Base-by-base conservation (phyloP, 2,797 vertebrate genomes). In the Cephalopachus bancanus region DNA sequence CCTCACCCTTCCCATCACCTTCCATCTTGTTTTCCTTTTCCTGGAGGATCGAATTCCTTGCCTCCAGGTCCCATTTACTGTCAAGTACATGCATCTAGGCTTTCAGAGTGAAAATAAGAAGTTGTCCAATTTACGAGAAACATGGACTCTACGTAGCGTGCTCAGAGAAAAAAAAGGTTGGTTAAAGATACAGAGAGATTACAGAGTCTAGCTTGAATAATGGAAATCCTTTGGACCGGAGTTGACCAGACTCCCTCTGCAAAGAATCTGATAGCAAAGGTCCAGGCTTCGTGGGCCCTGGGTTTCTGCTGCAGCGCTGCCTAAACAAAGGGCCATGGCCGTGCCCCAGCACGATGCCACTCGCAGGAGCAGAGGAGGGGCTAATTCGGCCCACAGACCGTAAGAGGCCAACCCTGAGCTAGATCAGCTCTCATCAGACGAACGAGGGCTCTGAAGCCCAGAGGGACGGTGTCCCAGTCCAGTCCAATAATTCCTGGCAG, bases 191-290 rank as follows among this genome's bases (percentile, higher is more conserved):
- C 5, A 93, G 69, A 80, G 19, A 51, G 67, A 89, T 67, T 51
- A 71, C 0, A 87, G 37, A 59, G 37, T 65, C 57, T 65, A 86
- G 44, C 19, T 20, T 28, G 16, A 91, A 78, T 71, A 87, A 67
- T 7, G 64, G 55, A 93, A 88, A 81, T 74, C 20, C 10, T 90
- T 65, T 53, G 76, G 53, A 67, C 12, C 7, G 30, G 59, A 10
- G 7, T 11, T 96, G 83, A 80, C 60, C 16, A 89, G 55, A 76
- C 15, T n/a, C 71, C 81, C 89, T 86, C 79, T 62, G 37, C 80
- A 65, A 74, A 71, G 60, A 26, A 83, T 10, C 37, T 80, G n/a
- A 59, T 10, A 22, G 30, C 86, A 75, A 93, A 62, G 55, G 15
- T 75, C 87, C 44, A 64, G 78, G 26, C 3, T 94, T 89, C 74